Base-by-base conservation (phyloP, 2,888 invertebrate genomes). In the Leucoma salicis region DNA sequence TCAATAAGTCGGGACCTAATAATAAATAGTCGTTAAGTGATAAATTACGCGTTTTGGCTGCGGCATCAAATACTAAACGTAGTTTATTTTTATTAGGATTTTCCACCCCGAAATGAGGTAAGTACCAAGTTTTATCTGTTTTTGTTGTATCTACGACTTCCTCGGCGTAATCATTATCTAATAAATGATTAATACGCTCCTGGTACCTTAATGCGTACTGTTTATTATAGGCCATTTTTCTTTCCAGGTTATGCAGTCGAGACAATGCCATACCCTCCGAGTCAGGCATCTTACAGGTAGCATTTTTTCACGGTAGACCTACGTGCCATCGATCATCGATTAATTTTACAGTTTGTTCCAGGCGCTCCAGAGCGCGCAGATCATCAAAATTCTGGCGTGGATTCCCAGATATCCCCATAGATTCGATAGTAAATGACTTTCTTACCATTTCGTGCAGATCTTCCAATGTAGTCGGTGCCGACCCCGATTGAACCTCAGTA, bases 71-170 rank as follows among this genome's bases (percentile, higher is more conserved):
- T 0, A 60, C 57, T 10, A 57, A 18, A 2, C 60, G 35, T 1
- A 57, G 14, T 24, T 49, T 52, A 3, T 42, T 42, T 37, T 61
- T 61, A 12, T 55, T 54, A 0, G 55, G 50, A 36, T 56, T 59
- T 3, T 53, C 45, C 0, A 58, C 53, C 0, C 50, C 55, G 34
- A 62, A 64, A 35, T 63, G 60, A 0, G 63, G 59, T 10, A 50
- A 18, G n/a, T 46, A 66, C 59, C 63, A 64, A 2, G 25, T 25
- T 7, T 25, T 7, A 25, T 7, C 2, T n/a, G 25, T 6, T 7
- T 10, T 7, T n/a, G 7, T 25, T 7, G 8, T n/a, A 10, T 25
- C 10, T 2, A 10, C 2, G 8, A 25, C 10, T 25, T 25, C 25
- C 7, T 6, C 2, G 8, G 25, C 25, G 10, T 6, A 25, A 25